A percentile compares a stretch with the other conserved stretches of the same genome.
These are phyloP conservation scores for Argopecten irradians DNA, from an alignment of 1,140 invertebrate genomes.

Conservation along the genomic window DNA sequence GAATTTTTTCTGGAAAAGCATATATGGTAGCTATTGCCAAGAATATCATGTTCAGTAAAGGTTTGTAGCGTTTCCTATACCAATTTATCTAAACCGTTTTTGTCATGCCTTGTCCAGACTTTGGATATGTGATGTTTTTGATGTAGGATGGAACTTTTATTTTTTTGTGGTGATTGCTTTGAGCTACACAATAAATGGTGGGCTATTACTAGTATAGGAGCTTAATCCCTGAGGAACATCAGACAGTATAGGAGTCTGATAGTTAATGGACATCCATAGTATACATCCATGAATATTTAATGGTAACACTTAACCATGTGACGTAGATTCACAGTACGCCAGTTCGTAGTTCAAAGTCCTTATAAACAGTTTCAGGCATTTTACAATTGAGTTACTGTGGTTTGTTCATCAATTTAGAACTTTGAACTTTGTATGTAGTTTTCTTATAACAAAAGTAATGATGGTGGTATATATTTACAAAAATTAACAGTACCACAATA, in stretches of 20 bases:
- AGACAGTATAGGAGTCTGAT: not conserved
- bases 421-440: too few relatives aligned
- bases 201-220: not conserved
- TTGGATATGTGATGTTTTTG: not conserved
- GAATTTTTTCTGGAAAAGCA: too few relatives aligned
- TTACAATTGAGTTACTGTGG: too few relatives aligned
- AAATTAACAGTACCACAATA: too few relatives aligned
- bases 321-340: not conserved
- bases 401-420: too few relatives aligned
- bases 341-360: not conserved
- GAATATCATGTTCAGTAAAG: too few relatives aligned
- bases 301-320: not conserved
- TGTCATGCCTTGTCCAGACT: not conserved
- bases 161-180: not conserved
- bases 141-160: too few relatives aligned
- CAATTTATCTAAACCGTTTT: not conserved
- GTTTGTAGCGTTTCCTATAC: too few relatives aligned
- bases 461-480: too few relatives aligned
- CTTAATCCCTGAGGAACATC: not conserved
- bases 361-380: not conserved
- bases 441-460: too few relatives aligned
- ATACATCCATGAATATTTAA: not conserved
- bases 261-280: not conserved
- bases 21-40: too few relatives aligned
- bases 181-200: not conserved